These are phyloP conservation scores for Petrocephalus schoutedeni DNA, from an alignment of 2,797 vertebrate species.

Conservation along the genomic window DNA sequence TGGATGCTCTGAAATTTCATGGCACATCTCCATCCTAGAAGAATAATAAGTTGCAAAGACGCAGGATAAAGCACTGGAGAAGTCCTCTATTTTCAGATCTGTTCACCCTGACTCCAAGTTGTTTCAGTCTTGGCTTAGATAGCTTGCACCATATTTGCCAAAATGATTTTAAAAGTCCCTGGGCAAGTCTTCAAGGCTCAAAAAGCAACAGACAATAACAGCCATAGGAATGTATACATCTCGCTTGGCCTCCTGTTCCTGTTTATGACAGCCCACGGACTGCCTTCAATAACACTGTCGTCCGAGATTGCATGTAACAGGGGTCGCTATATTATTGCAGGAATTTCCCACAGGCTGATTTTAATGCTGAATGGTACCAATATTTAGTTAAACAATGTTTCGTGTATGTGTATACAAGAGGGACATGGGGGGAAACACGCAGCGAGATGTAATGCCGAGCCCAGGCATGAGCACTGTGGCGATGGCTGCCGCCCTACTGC, in stretches of 20 bases:
- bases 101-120: conserved; percentile 64
- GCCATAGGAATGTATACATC: conserved; percentile 1
- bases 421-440: background rate
- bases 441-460: background rate
- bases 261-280: conserved; percentile 3
- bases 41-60: conserved; percentile 59
- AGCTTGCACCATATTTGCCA: conserved; percentile 63
- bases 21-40: conserved; percentile 65
- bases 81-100: conserved; percentile 61
- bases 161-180: conserved; percentile 9
- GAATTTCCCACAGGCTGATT: background rate
- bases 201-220: background rate
- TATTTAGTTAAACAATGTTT: background rate
- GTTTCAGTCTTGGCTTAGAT: conserved; percentile 56
- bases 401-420: background rate
- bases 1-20: conserved; percentile 45
- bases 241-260: background rate
- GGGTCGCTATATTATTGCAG: background rate
- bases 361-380: background rate
- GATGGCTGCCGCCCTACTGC: background rate
- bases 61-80: conserved; percentile 61
- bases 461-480: background rate
- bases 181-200: conserved; percentile 12
- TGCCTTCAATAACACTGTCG: background rate
- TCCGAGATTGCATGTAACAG: background rate